A percentile compares a stretch with the other conserved stretches of the same genome.
phyloP scores from a whole-genome alignment of 2,888 invertebrate species.

The Selenia dentaria region DNA sequence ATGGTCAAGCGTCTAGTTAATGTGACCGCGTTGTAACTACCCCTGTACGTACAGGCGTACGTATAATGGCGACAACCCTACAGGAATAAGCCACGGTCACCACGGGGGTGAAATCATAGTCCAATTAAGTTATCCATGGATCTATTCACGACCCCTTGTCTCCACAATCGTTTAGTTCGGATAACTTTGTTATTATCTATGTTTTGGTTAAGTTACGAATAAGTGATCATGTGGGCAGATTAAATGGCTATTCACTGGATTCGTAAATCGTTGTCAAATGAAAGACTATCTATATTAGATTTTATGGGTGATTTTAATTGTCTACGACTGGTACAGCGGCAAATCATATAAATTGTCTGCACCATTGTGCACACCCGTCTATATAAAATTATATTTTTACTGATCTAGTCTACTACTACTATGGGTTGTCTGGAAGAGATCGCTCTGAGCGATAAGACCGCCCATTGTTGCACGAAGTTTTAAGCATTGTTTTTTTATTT shows the following conservation, averaged over 20 bases:
- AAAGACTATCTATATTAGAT: constrained; percentile 6
- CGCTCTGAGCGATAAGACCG: too few species aligned
- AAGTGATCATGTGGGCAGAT: constrained; percentile 28
- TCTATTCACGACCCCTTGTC: constrained; percentile 5
- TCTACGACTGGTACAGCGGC: background rate
- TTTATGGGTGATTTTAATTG: constrained; percentile 3
- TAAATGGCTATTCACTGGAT: constrained; percentile 12
- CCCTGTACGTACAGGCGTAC: too few species aligned
- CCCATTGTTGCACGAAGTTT: too few species aligned
- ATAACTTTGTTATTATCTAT: constrained; percentile 15
- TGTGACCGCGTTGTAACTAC: too few species aligned
- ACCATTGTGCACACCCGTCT: too few species aligned
- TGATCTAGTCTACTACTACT: too few species aligned
- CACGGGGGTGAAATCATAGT: constrained; percentile 9
- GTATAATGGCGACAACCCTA: constrained; percentile 6
- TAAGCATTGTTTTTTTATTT: too few species aligned
- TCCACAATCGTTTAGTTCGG: constrained; percentile 12
- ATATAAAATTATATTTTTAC: too few species aligned
- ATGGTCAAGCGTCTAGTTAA: too few species aligned
- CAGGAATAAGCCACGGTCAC: background rate
- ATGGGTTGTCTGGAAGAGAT: too few species aligned
- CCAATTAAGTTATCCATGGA: constrained; percentile 11
- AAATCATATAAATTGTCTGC: too few species aligned
- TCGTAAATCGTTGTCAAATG: constrained; percentile 9
- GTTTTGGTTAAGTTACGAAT: constrained; percentile 4